Conservation (phyloP, 2,797 vertebrate species). For the Simalia tracyae region DNA sequence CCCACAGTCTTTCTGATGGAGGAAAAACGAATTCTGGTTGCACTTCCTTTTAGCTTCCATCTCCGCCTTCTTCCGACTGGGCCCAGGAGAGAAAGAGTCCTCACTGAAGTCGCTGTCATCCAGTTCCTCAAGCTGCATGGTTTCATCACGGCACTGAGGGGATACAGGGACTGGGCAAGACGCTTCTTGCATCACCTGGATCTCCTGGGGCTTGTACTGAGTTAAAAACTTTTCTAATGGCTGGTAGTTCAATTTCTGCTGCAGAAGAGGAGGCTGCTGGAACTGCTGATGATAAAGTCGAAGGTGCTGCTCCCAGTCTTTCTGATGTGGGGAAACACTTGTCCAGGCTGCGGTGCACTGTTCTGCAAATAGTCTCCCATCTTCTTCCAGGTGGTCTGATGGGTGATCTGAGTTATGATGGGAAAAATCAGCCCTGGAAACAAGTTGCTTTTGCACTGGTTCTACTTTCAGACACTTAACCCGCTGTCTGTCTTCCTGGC, state of each 20-base stretch:
- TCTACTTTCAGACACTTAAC: conserved; percentile 59
- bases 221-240: conserved; percentile 70
- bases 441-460: conserved; percentile 71
- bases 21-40: conserved; percentile 72
- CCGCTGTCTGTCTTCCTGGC: conserved; percentile 43
- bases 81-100: conserved; percentile 75
- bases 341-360: conserved; percentile 49
- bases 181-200: conserved; percentile 50
- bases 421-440: conserved; percentile 48
- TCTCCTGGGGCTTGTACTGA: conserved; percentile 58
- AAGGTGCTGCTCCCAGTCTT: conserved; percentile 81
- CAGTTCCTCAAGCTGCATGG: conserved; percentile 68
- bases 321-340: conserved; percentile 61
- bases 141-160: conserved; percentile 51
- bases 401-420: conserved; percentile 30
- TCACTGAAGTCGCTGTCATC: conserved; percentile 82
- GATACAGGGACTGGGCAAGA: neutral
- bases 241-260: conserved; percentile 69
- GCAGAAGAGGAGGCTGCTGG: conserved; percentile 78
- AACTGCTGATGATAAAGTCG: conserved; percentile 87
- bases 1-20: conserved; percentile 67
- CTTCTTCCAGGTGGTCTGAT: neutral
- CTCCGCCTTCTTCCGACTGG: conserved; percentile 57
- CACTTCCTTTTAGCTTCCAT: conserved; percentile 45
- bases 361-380: conserved; percentile 6